Conservation (phyloP, 2,797 vertebrate species). For the Pseudomugil gertrudae region DNA sequence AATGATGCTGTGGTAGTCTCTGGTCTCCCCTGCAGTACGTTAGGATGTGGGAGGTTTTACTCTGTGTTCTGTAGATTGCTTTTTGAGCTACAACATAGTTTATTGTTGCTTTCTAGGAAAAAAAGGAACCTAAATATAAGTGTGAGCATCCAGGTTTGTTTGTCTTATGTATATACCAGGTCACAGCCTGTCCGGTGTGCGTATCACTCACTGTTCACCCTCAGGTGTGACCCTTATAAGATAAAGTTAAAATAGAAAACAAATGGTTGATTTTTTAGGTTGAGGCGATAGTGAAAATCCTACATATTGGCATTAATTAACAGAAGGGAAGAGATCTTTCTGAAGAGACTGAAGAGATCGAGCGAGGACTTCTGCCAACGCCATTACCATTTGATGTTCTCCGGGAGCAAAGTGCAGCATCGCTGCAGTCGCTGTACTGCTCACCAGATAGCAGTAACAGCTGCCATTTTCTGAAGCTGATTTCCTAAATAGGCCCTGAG, state of each 20-base stretch:
- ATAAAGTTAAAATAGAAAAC: background rate
- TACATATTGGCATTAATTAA: background rate
- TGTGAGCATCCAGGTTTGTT: too few relatives aligned
- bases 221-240: background rate
- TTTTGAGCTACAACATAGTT: constrained; percentile 6
- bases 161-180: too few relatives aligned
- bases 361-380: constrained; percentile 6
- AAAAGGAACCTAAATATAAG: too few relatives aligned
- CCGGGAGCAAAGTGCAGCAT: constrained; percentile 3
- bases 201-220: background rate
- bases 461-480: constrained; percentile 5
- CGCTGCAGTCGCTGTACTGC: background rate
- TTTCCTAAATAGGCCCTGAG: constrained; percentile 9
- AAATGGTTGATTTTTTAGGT: constrained; percentile 5
- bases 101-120: constrained; percentile 11
- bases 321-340: background rate
- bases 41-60: constrained; percentile 8
- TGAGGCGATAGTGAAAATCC: too few relatives aligned
- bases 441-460: constrained; percentile 20
- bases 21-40: background rate
- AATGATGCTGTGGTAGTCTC: constrained; percentile 4
- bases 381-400: constrained; percentile 6
- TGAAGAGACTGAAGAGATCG: background rate
- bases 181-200: background rate
- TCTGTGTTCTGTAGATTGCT: background rate